Conservation (phyloP, 2,888 invertebrate species). For the Cryptophagus acutangulus region DNA sequence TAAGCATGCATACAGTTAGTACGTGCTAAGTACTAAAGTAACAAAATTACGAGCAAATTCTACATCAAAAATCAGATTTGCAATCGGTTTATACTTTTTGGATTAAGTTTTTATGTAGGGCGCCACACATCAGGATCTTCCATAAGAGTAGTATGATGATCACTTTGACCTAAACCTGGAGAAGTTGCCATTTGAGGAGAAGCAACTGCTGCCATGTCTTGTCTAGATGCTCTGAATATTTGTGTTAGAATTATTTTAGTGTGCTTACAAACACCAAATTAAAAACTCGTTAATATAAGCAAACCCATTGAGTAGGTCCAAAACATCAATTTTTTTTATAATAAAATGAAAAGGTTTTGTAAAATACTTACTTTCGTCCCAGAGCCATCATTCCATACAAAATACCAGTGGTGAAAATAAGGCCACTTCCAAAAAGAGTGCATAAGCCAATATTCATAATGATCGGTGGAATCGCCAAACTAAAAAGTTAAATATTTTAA, state of each 20-base stretch:
- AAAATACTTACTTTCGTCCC: slow-evolving; percentile 82
- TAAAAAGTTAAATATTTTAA: too few relatives aligned
- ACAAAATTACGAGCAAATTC: too few relatives aligned
- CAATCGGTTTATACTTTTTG: slow-evolving; percentile 15
- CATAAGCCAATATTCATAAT: slow-evolving; percentile 69
- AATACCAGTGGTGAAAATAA: slow-evolving; percentile 83
- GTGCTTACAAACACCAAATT: slow-evolving; percentile 6
- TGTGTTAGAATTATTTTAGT: slow-evolving; percentile 9
- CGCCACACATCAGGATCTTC: slow-evolving; percentile 92
- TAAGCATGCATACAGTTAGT: neutral
- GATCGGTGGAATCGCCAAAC: slow-evolving; percentile 75
- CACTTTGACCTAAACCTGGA: slow-evolving; percentile 53
- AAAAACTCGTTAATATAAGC: slow-evolving; percentile 1
- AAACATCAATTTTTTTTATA: slow-evolving; percentile 10
- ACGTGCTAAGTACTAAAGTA: too few relatives aligned
- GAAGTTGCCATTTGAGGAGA: slow-evolving; percentile 60
- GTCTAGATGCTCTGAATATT: slow-evolving; percentile 67
- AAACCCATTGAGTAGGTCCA: slow-evolving; percentile 2
- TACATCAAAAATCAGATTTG: slow-evolving; percentile 6
- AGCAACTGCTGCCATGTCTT: slow-evolving; percentile 80
- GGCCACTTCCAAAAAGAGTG: slow-evolving; percentile 80
- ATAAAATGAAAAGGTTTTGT: slow-evolving; percentile 5
- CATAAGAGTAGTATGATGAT: slow-evolving; percentile 79
- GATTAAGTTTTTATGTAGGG: slow-evolving; percentile 66
- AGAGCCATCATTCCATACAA: slow-evolving; percentile 93